Evolutionary conservation across 2,888 invertebrate species (phyloP).

Genomic region (Clivina fossor): DNA sequence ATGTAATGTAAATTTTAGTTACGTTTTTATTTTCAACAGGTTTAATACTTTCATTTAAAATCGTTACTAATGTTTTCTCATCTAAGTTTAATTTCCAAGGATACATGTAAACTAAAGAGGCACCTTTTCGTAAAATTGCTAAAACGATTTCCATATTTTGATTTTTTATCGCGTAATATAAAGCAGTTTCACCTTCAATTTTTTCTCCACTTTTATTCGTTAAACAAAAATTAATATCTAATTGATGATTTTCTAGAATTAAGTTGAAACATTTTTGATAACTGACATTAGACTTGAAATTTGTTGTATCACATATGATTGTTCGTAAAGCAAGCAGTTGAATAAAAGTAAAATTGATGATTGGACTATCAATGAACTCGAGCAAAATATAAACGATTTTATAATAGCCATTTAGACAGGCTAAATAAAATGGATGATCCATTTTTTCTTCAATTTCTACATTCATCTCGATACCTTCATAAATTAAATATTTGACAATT

Average conservation of each 20-base stretch:
- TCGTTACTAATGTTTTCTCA: slow-evolving; percentile 12
- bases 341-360: slow-evolving; percentile 20
- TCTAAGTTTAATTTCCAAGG: slow-evolving; percentile 25
- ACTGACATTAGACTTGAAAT: too few species aligned
- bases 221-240: slow-evolving; percentile 20
- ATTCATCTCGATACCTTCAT: slow-evolving; percentile 12
- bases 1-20: slow-evolving; percentile 20
- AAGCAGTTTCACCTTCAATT: slow-evolving; percentile 21
- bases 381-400: slow-evolving; percentile 20
- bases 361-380: slow-evolving; percentile 2
- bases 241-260: slow-evolving; percentile 14
- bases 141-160: slow-evolving; percentile 15
- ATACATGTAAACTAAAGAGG: slow-evolving; percentile 23
- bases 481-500: slow-evolving; percentile 22
- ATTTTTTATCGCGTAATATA: slow-evolving; percentile 26
- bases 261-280: slow-evolving; percentile 20
- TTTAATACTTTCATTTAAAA: slow-evolving; percentile 23
- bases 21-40: slow-evolving; percentile 10
- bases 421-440: slow-evolving; percentile 17
- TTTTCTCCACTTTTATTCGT: slow-evolving; percentile 13
- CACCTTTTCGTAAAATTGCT: slow-evolving; percentile 13
- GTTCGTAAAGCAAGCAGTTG: slow-evolving; percentile 16
- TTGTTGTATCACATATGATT: neutral
- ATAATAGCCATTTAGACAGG: slow-evolving; percentile 18
- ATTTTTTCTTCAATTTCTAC: slow-evolving; percentile 8